Base-by-base conservation (phyloP, 2,113 vertebrate genomes). In the Progne subis region DNA sequence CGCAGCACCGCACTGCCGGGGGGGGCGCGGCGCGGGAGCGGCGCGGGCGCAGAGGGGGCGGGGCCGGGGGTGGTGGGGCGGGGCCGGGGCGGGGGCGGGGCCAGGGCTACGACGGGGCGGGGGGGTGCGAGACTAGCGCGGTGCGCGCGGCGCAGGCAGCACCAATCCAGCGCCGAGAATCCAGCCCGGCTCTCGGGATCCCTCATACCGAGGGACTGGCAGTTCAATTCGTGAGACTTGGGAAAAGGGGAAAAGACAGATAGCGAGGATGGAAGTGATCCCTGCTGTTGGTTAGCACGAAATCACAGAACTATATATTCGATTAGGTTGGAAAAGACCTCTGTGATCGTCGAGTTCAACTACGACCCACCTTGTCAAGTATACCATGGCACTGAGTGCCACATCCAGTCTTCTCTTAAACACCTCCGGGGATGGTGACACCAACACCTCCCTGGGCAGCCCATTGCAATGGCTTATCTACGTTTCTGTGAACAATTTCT, bases 171-270 rank as follows among this genome's bases (percentile, higher is more conserved):
- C 2, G 47, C 41, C 52, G 78, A 82, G 39, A 12, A 3, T 0
- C 1, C 50, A 2, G 4, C 0, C 4, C 3, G 5, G 2, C 0
- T 2, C 4, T 12, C 37, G 1, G 23, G 15, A 3, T 7, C 18
- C 9, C 9, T 18, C 15, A 0, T 9, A 1, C 0, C 17, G 0
- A 2, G 5, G 53, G 3, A 10, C 11, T 7, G 29, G 3, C 24
- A 9, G 1, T 3, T n/a, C 6, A 1, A 0, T 25, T 24, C 29
- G 26, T 14, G 39, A 12, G 18, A 9, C 3, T 18, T 13, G 34
- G 12, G 37, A 3, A 12, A 26, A 12, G 2, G 24, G 24, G n/a
- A 4, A 19, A 12, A 14, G 26, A 4, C 9, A 5, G 9, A 2
- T 2, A 4, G n/a, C 53, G 2, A 8, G 44, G 60, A 1, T 3